These are phyloP conservation scores for Aplocera efformata DNA, from an alignment of 2,888 invertebrate genomes.

Conservation along the genomic window DNA sequence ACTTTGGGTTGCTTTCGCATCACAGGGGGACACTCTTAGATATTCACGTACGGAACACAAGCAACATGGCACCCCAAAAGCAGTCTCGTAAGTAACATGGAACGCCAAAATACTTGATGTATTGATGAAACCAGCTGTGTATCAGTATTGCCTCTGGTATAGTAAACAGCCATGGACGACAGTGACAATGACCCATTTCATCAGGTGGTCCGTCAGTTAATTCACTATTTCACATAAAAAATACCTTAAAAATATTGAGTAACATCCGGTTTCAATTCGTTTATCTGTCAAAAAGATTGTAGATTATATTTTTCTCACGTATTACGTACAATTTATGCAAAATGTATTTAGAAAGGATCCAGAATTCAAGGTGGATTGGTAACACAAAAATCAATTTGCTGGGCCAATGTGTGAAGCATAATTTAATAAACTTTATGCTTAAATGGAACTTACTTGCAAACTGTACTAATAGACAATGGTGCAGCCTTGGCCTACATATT, in stretches of 20 bases:
- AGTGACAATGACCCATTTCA: too few species aligned
- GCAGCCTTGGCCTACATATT: conserved; percentile 5
- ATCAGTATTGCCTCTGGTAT: too few species aligned
- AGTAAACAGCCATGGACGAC: too few species aligned
- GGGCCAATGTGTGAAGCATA: neutral
- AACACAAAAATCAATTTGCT: conserved; percentile 25
- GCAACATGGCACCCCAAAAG: too few species aligned
- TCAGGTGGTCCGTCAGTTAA: too few species aligned
- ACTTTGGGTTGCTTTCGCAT: too few species aligned
- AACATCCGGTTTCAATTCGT: conserved; percentile 22
- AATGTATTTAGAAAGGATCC: conserved; percentile 58
- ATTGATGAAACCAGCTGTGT: too few species aligned
- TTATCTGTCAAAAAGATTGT: conserved; percentile 23
- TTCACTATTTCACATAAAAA: too few species aligned
- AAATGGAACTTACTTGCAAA: conserved; percentile 6
- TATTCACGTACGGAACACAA: too few species aligned
- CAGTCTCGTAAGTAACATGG: too few species aligned
- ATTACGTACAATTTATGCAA: conserved; percentile 35
- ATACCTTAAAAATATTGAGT: neutral
- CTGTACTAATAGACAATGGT: neutral
- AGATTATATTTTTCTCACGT: conserved; percentile 30
- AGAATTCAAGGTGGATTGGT: conserved; percentile 56
- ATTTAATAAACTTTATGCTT: conserved; percentile 8
- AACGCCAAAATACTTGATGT: too few species aligned
- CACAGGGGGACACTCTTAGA: too few species aligned